Evolutionary conservation across 2,113 vertebrate genomes (phyloP).

Genomic region (Dipodomys ordii): DNA sequence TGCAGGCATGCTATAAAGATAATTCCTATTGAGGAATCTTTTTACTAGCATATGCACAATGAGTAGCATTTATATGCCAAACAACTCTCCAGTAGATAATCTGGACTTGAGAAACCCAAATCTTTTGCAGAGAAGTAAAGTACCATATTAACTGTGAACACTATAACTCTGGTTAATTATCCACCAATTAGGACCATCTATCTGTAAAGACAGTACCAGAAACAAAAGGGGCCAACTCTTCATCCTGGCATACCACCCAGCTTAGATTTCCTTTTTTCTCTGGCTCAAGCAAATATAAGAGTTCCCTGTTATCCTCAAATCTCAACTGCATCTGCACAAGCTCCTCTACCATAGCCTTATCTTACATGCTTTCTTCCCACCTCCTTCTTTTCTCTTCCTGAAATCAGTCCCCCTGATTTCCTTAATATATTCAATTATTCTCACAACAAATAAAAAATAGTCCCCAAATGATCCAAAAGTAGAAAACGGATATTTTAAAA

Average conservation of each 20-base stretch:
- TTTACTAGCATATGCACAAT: neutral
- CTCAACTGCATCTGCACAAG: neutral
- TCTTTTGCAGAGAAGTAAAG: constrained; percentile 1
- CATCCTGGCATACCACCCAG: neutral
- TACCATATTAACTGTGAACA: neutral
- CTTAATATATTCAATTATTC: neutral
- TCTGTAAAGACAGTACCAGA: neutral
- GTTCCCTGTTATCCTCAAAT: neutral
- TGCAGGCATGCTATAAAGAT: neutral
- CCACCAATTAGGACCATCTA: neutral
- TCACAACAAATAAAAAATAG: neutral
- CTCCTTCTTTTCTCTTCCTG: neutral
- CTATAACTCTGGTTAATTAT: neutral
- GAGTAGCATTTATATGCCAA: neutral
- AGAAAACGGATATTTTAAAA: neutral
- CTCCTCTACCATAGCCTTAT: neutral
- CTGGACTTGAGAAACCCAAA: neutral
- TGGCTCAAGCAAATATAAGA: neutral
- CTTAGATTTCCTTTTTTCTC: neutral
- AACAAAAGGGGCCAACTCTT: neutral
- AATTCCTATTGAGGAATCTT: neutral
- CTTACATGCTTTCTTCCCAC: neutral
- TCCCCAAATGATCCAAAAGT: neutral
- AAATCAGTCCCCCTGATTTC: neutral
- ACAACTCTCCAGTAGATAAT: neutral